Base-by-base conservation (phyloP, 2,888 invertebrate genomes). In the Lagria hirta region DNA sequence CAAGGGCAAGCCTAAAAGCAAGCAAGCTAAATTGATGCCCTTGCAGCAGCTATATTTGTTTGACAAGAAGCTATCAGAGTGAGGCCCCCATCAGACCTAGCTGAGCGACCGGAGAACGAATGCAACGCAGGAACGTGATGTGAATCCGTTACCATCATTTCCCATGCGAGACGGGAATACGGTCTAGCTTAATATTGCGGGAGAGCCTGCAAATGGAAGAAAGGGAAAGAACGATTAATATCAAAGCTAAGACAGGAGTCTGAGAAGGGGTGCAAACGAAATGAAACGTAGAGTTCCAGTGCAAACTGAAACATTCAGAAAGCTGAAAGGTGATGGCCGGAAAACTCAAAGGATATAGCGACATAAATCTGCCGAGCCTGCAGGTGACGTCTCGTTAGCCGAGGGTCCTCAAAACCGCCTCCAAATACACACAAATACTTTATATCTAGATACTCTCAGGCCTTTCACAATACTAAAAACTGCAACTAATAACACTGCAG, bases 221-320 rank as follows among this genome's bases (percentile, higher is more conserved):
- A 51, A 52, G 54, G 56, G 57, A 59, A 58, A 52, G 51, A 54
- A 54, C 58, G 58, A 60, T 60, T 59, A 60, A 60, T 60, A 60
- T 59, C 56, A 48, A 50, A 49, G n/a, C 48, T 48, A 43, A 54
- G 55, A 52, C 51, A 55, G 53, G 48, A 42, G 51, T n/a, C 43
- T 46, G 51, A 48, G 48, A 51, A 52, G 51, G 52, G 51, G 52
- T 50, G 56, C 48, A 52, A 55, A 58, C 56, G 58, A 56, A 53
- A 55, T 51, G 52, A 52, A 54, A 54, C 48, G 48, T 37, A 48
- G 40, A 49, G 21, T 33, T 40, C n/a, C n/a, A n/a, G n/a, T n/a
- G n/a, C n/a, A 12, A 26, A 36, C 42, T 45, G 38, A 46, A 46
- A 45, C 43, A 48, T 48, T 43, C 47, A 37, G 43, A 45, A 43